These are phyloP conservation scores for Gallirallus australis DNA, from an alignment of 2,797 vertebrate genomes.

Conservation along the genomic window DNA sequence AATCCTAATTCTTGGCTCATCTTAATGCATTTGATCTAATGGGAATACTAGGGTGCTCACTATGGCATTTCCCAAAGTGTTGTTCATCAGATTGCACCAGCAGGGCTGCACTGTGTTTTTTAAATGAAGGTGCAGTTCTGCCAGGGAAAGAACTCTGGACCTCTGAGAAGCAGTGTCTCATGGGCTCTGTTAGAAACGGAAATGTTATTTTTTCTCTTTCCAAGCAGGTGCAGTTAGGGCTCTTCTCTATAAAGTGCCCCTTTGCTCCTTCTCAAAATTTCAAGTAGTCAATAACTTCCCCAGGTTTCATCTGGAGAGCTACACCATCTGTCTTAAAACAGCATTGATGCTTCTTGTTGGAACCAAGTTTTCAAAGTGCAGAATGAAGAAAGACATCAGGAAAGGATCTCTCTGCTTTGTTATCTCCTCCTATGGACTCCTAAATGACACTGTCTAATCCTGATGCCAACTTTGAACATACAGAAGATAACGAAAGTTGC, in stretches of 20 bases:
- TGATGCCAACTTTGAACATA: too few relatives aligned
- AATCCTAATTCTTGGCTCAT: not conserved
- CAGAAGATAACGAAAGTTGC: not conserved
- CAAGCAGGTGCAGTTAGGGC: not conserved
- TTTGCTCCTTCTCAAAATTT: not conserved
- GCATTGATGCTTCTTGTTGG: not conserved
- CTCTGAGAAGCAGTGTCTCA: not conserved
- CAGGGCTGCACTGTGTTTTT: not conserved
- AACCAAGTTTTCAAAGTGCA: not conserved
- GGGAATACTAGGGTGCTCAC: not conserved
- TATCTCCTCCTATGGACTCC: not conserved
- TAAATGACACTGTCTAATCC: not conserved
- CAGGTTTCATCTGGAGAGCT: not conserved
- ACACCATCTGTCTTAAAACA: not conserved
- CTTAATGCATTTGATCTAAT: not conserved
- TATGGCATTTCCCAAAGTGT: not conserved
- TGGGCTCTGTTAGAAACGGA: not conserved
- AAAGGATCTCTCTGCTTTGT: not conserved
- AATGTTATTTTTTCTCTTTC: not conserved
- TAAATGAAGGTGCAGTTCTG: not conserved
- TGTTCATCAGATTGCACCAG: not conserved
- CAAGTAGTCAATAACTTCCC: not conserved
- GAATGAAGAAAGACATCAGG: not conserved
- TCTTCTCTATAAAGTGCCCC: not conserved
- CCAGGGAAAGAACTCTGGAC: not conserved